A percentile compares a stretch with the other conserved stretches of the same genome.
Evolutionary conservation across 2,797 vertebrate genomes (phyloP).

Genomic region (Chlorospingus flavigularis): DNA sequence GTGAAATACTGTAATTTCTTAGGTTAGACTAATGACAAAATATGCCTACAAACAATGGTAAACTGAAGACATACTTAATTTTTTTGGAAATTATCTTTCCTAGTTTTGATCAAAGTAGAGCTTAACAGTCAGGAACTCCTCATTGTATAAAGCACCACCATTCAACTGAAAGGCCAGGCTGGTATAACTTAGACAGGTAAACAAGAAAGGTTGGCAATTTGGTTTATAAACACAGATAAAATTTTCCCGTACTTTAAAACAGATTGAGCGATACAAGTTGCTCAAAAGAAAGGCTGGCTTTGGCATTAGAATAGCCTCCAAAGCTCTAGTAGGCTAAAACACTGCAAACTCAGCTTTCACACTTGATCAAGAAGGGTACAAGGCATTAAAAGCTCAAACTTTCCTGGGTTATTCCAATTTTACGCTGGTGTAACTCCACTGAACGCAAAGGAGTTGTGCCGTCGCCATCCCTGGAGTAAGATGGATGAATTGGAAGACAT

Average conservation of each 20-base stretch:
- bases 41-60: not conserved
- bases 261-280: not conserved
- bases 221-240: not conserved
- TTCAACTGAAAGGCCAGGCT: not conserved
- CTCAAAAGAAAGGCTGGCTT: not conserved
- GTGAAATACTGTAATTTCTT: not conserved
- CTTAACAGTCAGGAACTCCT: not conserved
- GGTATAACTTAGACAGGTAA: not conserved
- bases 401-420: not conserved
- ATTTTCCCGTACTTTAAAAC: not conserved
- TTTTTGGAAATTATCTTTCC: not conserved
- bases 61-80: not conserved
- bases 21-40: not conserved
- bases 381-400: not conserved
- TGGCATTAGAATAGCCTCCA: not conserved
- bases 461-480: not conserved
- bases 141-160: not conserved
- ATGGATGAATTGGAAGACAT: fast-evolving
- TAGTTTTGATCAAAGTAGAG: not conserved
- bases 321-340: not conserved
- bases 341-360: not conserved
- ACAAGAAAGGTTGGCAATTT: not conserved
- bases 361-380: not conserved
- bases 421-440: not conserved
- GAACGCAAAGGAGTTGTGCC: not conserved